phyloP scores from a whole-genome alignment of 2,113 vertebrate genomes.

The Xenopus laevis region DNA sequence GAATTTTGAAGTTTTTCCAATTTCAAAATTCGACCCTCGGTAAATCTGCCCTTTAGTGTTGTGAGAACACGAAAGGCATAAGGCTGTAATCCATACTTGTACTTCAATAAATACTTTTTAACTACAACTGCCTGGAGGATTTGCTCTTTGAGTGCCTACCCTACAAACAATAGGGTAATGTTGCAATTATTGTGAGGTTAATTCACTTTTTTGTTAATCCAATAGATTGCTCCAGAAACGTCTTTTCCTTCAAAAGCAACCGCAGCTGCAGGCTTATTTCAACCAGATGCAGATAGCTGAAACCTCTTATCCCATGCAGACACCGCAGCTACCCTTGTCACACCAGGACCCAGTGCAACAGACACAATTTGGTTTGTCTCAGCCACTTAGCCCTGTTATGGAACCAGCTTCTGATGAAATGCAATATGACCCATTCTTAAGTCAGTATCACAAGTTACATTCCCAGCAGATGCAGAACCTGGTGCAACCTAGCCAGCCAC shows the following conservation, averaged over 20 bases:
- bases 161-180: no score
- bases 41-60: no score
- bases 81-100: no score
- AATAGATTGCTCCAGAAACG: slow-evolving; percentile 91
- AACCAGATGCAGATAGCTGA: slow-evolving; percentile 98
- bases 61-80: no score
- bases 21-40: no score
- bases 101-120: no score
- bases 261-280: slow-evolving; percentile 91
- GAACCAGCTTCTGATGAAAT: slow-evolving; percentile 69
- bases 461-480: slow-evolving; percentile 62
- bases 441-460: slow-evolving; percentile 66
- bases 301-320: slow-evolving; percentile 67
- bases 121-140: no score
- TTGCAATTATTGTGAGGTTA: not conserved
- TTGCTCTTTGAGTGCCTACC: no score
- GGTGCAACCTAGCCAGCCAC: slow-evolving; percentile 53
- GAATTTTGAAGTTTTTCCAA: no score
- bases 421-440: slow-evolving; percentile 65
- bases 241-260: slow-evolving; percentile 89
- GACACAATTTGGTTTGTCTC: slow-evolving; percentile 61
- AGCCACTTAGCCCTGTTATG: slow-evolving; percentile 69
- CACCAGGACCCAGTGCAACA: slow-evolving; percentile 57
- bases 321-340: slow-evolving; percentile 57
- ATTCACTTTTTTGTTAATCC: slow-evolving; percentile 37